Percentiles rank a stretch among this genome's conserved stretches.
phyloP scores from a whole-genome alignment of 2,888 invertebrate species.

The Chironomus tentans region DNA sequence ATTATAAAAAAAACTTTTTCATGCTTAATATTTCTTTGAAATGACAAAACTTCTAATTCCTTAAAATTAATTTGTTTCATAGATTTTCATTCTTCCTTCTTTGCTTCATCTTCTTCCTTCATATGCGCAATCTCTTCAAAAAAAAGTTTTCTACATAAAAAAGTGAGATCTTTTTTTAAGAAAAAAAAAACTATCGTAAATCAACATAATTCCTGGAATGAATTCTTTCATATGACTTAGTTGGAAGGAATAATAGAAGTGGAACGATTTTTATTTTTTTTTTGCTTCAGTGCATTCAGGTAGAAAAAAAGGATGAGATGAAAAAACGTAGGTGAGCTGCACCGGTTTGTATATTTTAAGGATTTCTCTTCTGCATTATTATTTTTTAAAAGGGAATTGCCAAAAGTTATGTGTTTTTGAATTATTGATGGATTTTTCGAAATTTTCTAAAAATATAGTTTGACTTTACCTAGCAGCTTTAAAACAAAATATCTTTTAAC shows the following conservation, averaged over 20 bases:
- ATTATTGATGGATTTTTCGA: too few species aligned
- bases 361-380: conserved; percentile 7
- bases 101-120: background rate
- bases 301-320: conserved; percentile 6
- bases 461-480: too few species aligned
- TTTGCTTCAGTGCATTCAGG: conserved; percentile 12
- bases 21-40: background rate
- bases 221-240: conserved; percentile 21
- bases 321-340: background rate
- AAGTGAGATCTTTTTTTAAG: background rate
- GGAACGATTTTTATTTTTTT: conserved; percentile 9
- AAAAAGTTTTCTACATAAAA: background rate
- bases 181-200: conserved; percentile 8
- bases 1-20: background rate
- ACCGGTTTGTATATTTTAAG: conserved; percentile 15
- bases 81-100: background rate
- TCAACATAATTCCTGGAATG: conserved; percentile 18
- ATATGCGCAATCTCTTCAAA: background rate
- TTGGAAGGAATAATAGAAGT: conserved; percentile 23
- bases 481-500: too few species aligned
- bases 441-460: too few species aligned
- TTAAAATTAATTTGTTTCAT: conserved; percentile 21
- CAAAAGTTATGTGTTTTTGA: too few species aligned
- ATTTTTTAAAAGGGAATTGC: background rate
- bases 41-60: conserved; percentile 22